phyloP scores from a whole-genome alignment of 2,113 vertebrate species.

The Gasterosteus nipponicus region DNA sequence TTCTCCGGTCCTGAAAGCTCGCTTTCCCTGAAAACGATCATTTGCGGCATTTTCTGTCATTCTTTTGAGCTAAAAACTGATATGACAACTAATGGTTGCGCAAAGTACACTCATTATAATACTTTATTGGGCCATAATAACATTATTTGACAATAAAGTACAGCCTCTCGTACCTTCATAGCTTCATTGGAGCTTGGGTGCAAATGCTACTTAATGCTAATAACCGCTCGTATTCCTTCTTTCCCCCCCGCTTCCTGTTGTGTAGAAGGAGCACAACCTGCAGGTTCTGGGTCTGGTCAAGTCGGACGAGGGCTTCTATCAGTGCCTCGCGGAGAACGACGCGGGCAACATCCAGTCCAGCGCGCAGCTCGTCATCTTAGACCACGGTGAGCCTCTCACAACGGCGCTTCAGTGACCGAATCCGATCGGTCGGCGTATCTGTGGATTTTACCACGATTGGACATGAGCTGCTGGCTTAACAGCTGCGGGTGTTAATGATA shows the following conservation, averaged over 20 bases:
- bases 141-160: too few species aligned
- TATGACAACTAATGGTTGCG: too few species aligned
- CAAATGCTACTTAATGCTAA: background rate
- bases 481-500: background rate
- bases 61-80: too few species aligned
- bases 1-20: too few species aligned
- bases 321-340: conserved; percentile 97
- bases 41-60: too few species aligned
- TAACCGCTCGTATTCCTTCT: background rate
- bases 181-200: background rate
- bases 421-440: conserved; percentile 4
- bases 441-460: background rate
- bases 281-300: conserved; percentile 97
- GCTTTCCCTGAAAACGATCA: too few species aligned
- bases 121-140: too few species aligned
- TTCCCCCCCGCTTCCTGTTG: background rate
- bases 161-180: too few species aligned
- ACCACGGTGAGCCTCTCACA: conserved; percentile 87
- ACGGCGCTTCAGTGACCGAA: conserved; percentile 1
- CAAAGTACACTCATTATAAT: too few species aligned
- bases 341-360: conserved; percentile 93
- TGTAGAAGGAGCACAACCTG: conserved; percentile 95
- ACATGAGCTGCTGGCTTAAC: background rate
- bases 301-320: conserved; percentile 98
- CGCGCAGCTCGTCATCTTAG: conserved; percentile 95